A percentile compares a stretch with the other conserved stretches of the same genome.
Evolutionary conservation across 2,113 vertebrate genomes (phyloP).

Genomic region (Zosterops pallidus): DNA sequence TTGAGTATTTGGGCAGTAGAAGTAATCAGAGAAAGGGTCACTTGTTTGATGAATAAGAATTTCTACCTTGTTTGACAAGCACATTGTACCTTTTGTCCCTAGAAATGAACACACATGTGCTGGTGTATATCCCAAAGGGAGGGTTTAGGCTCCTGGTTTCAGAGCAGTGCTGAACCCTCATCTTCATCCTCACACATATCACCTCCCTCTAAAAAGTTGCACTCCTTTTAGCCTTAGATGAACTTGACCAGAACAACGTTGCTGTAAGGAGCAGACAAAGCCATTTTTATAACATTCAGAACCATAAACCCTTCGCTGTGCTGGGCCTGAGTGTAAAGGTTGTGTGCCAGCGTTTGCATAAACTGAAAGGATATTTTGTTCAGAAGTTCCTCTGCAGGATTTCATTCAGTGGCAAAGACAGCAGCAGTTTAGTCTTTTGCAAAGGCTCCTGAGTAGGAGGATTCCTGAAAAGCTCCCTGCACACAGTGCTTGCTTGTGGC

Average conservation of each 20-base stretch:
- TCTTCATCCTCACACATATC: neutral
- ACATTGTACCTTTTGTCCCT: neutral
- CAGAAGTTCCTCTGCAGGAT: slow-evolving; percentile 30
- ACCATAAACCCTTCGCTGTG: slow-evolving; percentile 13
- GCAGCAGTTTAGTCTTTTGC: slow-evolving; percentile 52
- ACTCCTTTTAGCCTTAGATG: neutral
- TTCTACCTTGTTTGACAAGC: neutral
- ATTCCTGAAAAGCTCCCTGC: slow-evolving; percentile 58
- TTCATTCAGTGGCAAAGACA: slow-evolving; percentile 27
- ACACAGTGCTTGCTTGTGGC: slow-evolving; percentile 46
- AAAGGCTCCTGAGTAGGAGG: slow-evolving; percentile 43
- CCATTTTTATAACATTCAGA: slow-evolving; percentile 27
- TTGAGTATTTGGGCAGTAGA: neutral
- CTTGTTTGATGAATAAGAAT: neutral
- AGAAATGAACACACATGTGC: neutral
- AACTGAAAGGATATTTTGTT: slow-evolving; percentile 58
- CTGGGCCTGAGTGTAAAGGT: neutral
- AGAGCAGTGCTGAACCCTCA: neutral
- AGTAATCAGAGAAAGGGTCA: neutral
- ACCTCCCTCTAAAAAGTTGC: neutral
- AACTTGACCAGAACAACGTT: neutral
- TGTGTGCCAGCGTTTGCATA: slow-evolving; percentile 16
- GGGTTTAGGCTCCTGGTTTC: neutral
- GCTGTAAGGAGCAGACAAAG: neutral
- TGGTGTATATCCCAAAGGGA: neutral